Base-by-base conservation (phyloP, 2,113 vertebrate species). In the Phaethon lepturus region DNA sequence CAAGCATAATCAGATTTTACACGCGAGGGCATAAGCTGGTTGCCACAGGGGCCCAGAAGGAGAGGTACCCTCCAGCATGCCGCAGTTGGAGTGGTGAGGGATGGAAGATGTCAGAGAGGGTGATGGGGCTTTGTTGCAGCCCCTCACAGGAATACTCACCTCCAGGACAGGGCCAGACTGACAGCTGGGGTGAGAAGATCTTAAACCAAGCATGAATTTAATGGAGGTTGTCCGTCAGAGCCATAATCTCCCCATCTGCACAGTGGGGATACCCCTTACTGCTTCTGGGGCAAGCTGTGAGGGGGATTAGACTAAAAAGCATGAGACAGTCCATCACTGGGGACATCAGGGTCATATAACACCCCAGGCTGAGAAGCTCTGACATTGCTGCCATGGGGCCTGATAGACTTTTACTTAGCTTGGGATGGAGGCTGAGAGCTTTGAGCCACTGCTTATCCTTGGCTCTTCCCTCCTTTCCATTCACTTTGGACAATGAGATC, bases 1-100 rank as follows among this genome's bases (percentile, higher is more conserved):
- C 88, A 89, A 66, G 47, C 76, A 0, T 94, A 94, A 96, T 92
- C 88, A 95, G 79, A 95, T 93, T 86, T 77, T 88, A 95, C 4
- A n/a, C 49, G 20, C 31, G 55, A 90, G 56, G 96, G 50, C 83
- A 33, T 66, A 52, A 88, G 93, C 82, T 94, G 0, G 18, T 84
- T 95, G 88, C 63, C 84, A 60, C 0, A 0, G 69, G 47, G 71
- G 62, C 64, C 73, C 73, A 49, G 87, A 25, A 89, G 75, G 78
- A 76, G 77, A 84, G 11, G 44, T 47, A 50, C 56, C 59, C 25
- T 90, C 59, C 76, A 63, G 38, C 0, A 0, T 4, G 38, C 17
- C 3, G 1, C 74, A n/a, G 75, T 15, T 64, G 79, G 91, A 86
- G 64, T 0, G 0, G 47, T 22, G 50, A 85, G 29, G 56, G 66